A percentile compares a stretch with the other conserved stretches of the same genome.
Conservation (phyloP, 2,113 vertebrate genomes). For the Melanotaenia duboulayi region DNA sequence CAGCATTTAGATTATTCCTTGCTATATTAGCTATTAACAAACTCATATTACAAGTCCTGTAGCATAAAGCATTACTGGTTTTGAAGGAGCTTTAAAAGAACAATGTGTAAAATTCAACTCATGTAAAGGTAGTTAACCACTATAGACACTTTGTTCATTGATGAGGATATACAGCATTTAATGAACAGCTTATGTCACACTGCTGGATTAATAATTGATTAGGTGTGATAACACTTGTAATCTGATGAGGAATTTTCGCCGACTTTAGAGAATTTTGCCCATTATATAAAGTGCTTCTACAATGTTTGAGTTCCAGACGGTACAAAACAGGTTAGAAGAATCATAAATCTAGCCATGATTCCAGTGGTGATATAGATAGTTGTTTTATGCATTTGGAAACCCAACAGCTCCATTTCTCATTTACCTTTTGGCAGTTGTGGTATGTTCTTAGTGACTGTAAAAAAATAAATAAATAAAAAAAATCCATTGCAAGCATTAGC, state of each 20-base stretch:
- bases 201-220: neutral
- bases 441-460: conserved; percentile 60
- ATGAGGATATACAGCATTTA: no score
- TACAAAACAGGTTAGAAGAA: conserved; percentile 59
- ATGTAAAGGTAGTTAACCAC: no score
- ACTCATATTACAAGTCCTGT: no score
- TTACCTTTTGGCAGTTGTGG: conserved; percentile 52
- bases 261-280: conserved; percentile 14
- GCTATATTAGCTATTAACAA: no score
- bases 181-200: no score
- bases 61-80: no score
- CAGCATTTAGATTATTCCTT: no score
- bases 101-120: no score
- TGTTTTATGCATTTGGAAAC: conserved; percentile 67
- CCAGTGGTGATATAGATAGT: conserved; percentile 66
- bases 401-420: conserved; percentile 67
- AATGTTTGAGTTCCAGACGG: conserved; percentile 45
- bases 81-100: no score
- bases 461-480: conserved; percentile 44
- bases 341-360: conserved; percentile 66
- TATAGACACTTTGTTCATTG: no score
- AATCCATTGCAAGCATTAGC: conserved; percentile 66
- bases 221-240: neutral
- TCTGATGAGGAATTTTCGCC: neutral
- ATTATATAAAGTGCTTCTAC: conserved; percentile 38